Evolutionary conservation across 92 coral and sea anemone species (phyloP).

Genomic region (Bergia sp.): DNA sequence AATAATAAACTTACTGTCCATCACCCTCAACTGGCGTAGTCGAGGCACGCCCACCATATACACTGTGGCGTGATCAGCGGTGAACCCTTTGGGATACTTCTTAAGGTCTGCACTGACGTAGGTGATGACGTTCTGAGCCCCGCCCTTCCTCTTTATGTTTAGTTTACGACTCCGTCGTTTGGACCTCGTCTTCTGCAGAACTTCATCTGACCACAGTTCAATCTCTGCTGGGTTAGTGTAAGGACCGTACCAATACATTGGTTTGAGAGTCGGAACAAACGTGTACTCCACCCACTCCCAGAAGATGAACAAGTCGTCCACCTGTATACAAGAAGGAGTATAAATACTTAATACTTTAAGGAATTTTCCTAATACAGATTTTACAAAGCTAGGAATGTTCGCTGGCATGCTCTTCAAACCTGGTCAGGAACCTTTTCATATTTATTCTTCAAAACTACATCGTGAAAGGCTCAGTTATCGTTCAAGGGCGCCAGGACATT

Average conservation of each 20-base stretch:
- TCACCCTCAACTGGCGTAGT: conserved; percentile 77
- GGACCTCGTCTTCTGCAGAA: conserved; percentile 44
- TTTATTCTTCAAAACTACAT: too few relatives aligned
- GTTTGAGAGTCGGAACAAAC: conserved; percentile 75
- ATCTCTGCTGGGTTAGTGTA: conserved; percentile 54
- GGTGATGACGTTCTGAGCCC: conserved; percentile 25
- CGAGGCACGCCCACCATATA: conserved; percentile 85
- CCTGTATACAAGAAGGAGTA: conserved; percentile 37
- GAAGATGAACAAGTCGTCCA: conserved; percentile 60
- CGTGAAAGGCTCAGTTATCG: too few relatives aligned
- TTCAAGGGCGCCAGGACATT: too few relatives aligned
- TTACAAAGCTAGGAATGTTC: too few relatives aligned
- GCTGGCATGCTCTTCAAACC: too few relatives aligned
- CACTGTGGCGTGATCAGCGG: conserved; percentile 82
- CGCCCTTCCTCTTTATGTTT: conserved; percentile 42
- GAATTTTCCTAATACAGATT: too few relatives aligned
- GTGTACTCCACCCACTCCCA: conserved; percentile 74
- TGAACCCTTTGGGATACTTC: conserved; percentile 63
- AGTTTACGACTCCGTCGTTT: conserved; percentile 51
- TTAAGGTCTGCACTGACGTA: conserved; percentile 18
- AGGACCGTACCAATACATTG: conserved; percentile 87
- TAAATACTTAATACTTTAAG: too few relatives aligned
- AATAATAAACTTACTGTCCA: conserved; percentile 49
- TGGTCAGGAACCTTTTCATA: too few relatives aligned
- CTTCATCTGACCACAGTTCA: conserved; percentile 65